phyloP scores from a whole-genome alignment of 2,888 invertebrate genomes.

The Pollenia angustigena region DNA sequence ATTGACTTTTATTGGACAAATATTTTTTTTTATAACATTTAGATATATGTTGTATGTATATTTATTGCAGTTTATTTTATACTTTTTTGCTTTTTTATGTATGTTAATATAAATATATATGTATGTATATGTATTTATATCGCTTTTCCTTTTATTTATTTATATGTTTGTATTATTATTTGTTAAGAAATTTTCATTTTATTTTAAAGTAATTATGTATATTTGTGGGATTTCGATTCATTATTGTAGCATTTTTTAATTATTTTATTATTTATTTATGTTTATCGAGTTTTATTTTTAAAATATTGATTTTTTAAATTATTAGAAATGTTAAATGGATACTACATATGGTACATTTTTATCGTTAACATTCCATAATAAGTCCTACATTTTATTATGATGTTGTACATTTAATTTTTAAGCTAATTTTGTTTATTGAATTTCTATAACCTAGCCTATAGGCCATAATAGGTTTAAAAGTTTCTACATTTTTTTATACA shows the following conservation, averaged over 20 bases:
- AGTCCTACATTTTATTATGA: conserved; percentile 61
- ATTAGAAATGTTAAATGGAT: conserved; percentile 76
- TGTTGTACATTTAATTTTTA: conserved; percentile 26
- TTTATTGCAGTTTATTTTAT: conserved; percentile 65
- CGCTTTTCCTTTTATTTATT: conserved; percentile 43
- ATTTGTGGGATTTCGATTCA: conserved; percentile 69
- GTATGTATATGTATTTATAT: conserved; percentile 45
- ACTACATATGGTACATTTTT: conserved; percentile 57
- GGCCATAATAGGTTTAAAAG: no score
- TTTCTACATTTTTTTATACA: not conserved
- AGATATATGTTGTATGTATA: conserved; percentile 69
- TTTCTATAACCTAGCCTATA: no score
- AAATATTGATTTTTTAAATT: conserved; percentile 74
- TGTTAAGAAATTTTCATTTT: conserved; percentile 61
- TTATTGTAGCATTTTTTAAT: conserved; percentile 61
- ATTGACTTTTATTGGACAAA: conserved; percentile 74
- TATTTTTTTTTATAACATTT: conserved; percentile 72
- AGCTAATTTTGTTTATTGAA: no score
- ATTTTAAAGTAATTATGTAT: conserved; percentile 72
- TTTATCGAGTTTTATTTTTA: conserved; percentile 55
- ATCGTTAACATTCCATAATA: conserved; percentile 70
- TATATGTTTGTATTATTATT: conserved; percentile 44
- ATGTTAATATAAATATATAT: conserved; percentile 70
- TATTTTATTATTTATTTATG: conserved; percentile 38
- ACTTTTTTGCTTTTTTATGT: conserved; percentile 62